Evolutionary conservation across 2,888 invertebrate genomes (phyloP).

Genomic region (Mactromeris polynyma): DNA sequence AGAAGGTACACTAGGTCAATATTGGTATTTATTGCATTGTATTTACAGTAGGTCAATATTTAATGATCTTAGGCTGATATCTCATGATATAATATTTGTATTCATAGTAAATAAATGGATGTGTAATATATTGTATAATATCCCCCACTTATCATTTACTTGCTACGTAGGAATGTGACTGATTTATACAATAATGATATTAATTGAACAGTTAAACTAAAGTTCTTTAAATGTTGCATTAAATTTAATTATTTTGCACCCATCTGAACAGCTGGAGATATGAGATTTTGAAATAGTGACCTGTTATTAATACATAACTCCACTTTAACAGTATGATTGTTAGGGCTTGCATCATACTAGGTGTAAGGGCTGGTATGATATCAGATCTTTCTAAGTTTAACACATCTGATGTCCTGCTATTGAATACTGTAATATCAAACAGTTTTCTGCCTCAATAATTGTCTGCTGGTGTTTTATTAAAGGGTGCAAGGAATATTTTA

Average conservation of each 20-base stretch:
- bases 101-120: not conserved
- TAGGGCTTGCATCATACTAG: too few species aligned
- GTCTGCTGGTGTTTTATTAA: too few species aligned
- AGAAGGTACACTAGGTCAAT: too few species aligned
- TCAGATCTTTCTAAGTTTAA: too few species aligned
- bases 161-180: not conserved
- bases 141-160: not conserved
- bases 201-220: not conserved
- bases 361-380: too few species aligned
- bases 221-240: not conserved
- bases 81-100: not conserved
- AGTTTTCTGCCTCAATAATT: too few species aligned
- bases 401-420: too few species aligned
- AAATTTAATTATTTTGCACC: not conserved
- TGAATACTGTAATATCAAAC: too few species aligned
- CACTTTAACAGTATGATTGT: too few species aligned
- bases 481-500: too few species aligned
- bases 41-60: constrained; percentile 5
- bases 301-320: too few species aligned
- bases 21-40: not conserved
- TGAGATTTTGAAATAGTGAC: too few species aligned
- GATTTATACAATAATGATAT: not conserved
- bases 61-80: not conserved
- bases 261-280: not conserved
- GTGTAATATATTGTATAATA: not conserved